These are phyloP conservation scores for Vulpes vulpes DNA, from an alignment of 2,113 vertebrate genomes.

Conservation along the genomic window DNA sequence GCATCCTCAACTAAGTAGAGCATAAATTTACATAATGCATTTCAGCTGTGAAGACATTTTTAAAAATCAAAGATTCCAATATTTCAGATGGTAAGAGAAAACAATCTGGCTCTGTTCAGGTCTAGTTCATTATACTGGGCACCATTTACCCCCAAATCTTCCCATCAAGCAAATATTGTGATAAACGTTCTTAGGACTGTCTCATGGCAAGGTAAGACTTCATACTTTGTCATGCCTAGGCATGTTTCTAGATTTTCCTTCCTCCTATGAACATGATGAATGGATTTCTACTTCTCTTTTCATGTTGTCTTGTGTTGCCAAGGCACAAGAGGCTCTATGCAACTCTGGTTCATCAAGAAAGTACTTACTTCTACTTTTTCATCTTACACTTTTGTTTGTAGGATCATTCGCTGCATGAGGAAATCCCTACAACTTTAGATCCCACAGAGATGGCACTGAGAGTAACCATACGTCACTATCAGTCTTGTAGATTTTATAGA, in stretches of 20 bases:
- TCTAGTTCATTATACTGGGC: background rate
- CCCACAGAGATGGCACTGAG: background rate
- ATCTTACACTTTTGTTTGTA: background rate
- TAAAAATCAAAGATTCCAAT: slow-evolving; percentile 36
- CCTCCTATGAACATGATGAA: background rate
- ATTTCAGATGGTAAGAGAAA: background rate
- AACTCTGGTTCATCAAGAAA: background rate
- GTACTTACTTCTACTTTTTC: background rate
- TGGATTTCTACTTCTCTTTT: background rate
- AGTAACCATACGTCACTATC: background rate
- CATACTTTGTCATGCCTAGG: background rate
- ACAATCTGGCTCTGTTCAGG: background rate
- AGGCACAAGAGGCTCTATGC: background rate
- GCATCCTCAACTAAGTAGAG: slow-evolving; percentile 32
- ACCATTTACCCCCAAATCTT: background rate
- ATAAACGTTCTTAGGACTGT: background rate
- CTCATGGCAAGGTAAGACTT: background rate
- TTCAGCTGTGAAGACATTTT: slow-evolving; percentile 48
- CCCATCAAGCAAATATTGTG: background rate
- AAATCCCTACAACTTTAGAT: background rate
- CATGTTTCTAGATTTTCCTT: background rate
- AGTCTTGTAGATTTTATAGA: background rate
- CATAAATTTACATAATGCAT: slow-evolving; percentile 62
- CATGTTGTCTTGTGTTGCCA: background rate
- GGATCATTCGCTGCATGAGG: background rate